phyloP scores from a whole-genome alignment of 2,888 invertebrate genomes.

The Monochamus alternatus region DNA sequence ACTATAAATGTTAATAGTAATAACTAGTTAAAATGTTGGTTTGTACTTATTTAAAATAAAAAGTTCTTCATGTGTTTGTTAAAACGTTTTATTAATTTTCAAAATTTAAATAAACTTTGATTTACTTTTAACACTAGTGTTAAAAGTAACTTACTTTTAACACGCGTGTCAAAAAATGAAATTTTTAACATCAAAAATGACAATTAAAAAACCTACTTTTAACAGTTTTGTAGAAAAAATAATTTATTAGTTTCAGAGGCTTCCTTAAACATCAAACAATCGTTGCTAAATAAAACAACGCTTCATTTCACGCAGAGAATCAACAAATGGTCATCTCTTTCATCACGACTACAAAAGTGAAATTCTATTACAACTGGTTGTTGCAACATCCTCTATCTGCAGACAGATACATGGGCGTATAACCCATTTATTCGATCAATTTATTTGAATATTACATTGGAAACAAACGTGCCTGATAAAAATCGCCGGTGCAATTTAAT shows the following conservation, averaged over 20 bases:
- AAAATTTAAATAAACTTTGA: no score
- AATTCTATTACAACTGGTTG: conserved; percentile 25
- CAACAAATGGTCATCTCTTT: conserved; percentile 30
- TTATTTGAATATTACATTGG: not conserved
- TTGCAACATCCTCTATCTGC: conserved; percentile 28
- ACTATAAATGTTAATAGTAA: no score
- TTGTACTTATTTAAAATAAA: no score
- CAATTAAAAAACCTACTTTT: no score
- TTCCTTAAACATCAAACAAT: conserved; percentile 7
- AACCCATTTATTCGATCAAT: conserved; percentile 3
- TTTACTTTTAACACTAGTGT: no score
- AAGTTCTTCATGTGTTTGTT: no score
- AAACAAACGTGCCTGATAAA: conserved; percentile 1
- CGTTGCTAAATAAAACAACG: conserved; percentile 3
- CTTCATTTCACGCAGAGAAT: conserved; percentile 3
- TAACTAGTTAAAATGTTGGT: no score
- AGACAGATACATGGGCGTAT: conserved; percentile 30
- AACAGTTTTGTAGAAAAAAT: no score
- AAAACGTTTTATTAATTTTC: no score
- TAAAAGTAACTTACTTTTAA: no score
- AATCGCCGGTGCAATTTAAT: not conserved
- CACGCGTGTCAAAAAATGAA: no score
- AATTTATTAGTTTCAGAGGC: not conserved
- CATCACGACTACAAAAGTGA: conserved; percentile 33
- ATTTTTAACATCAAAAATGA: no score